These are phyloP conservation scores for Callosobruchus maculatus DNA, from an alignment of 2,888 invertebrate species.

Conservation along the genomic window DNA sequence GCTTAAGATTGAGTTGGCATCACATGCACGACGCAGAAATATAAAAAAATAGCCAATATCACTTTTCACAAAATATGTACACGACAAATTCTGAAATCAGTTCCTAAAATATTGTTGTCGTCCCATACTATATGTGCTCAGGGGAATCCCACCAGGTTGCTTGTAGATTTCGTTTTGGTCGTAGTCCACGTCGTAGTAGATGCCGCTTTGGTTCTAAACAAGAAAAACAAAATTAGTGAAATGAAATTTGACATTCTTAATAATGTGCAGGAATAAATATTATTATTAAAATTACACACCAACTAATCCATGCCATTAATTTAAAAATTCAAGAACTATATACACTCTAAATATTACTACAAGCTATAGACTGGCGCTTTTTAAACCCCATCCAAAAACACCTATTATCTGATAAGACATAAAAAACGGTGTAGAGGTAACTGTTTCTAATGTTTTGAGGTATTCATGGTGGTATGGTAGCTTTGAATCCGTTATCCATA, in stretches of 20 bases:
- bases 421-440: no score
- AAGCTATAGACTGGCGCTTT: no score
- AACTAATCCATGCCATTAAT: no score
- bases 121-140: conserved; percentile 81
- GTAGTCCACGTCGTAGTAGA: conserved; percentile 87
- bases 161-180: conserved; percentile 59
- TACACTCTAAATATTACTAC: no score
- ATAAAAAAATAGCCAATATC: background rate
- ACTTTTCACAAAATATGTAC: background rate
- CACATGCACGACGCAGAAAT: background rate
- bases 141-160: conserved; percentile 68
- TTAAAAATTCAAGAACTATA: no score
- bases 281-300: no score
- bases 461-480: no score
- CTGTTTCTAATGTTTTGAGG: no score
- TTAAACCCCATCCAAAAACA: no score
- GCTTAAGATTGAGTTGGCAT: background rate
- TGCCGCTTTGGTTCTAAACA: conserved; percentile 81
- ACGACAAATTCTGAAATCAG: conserved; percentile 25
- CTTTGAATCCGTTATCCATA: no score
- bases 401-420: no score
- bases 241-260: background rate
- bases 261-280: no score
- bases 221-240: conserved; percentile 9
- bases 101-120: conserved; percentile 63